Base-by-base conservation (phyloP, 2,113 vertebrate species). In the Clarias macrocephalus region DNA sequence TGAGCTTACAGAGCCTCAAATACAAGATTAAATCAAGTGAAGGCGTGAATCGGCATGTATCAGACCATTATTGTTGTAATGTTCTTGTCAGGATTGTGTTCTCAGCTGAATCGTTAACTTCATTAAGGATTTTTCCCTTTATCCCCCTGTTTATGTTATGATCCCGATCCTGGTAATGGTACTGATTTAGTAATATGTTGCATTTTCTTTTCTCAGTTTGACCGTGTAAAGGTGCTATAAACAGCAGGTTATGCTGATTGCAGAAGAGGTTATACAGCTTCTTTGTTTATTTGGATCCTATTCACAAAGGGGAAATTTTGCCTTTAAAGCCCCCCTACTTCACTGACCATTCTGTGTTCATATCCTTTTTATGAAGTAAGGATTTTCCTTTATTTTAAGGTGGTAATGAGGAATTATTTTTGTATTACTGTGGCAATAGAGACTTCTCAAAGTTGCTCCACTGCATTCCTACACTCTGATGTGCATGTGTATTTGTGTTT, bases 391-490 rank as follows among this genome's bases (percentile, higher is more conserved):
- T 52, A 3, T 25, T 57, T 85, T 68, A 81, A 57, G 52, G 66
- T 63, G 48, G 84, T 37, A 42, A 82, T 76, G 37, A 37, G 42
- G 57, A 73, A 62, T 18, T 60, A 37, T 65, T 81, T 82, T 85
- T 56, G 83, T 77, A 59, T 16, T 82, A 68, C 48, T 70, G 37
- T 88, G 83, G 80, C 23, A 82, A 82, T 85, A 86, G 63, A 88
- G 80, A 83, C 82, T 88, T 70, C 76, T 72, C 13, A 77, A 56
- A 85, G 68, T 59, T 80, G 68, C 88, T 89, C 62, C 88, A 66
- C 80, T 86, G 75, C 81, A 90, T 90, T 88, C 84, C 72, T 57
- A 72, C 54, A 79, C 72, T 82, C 59, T 85, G 37, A 3, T 21
- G 54, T 42, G 19, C 73, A 54, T 54, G 59, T 80, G 70, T 85